Percentiles rank a stretch among this genome's conserved stretches.
Evolutionary conservation across 2,888 invertebrate genomes (phyloP).

Genomic region (Diadegma fenestrale): DNA sequence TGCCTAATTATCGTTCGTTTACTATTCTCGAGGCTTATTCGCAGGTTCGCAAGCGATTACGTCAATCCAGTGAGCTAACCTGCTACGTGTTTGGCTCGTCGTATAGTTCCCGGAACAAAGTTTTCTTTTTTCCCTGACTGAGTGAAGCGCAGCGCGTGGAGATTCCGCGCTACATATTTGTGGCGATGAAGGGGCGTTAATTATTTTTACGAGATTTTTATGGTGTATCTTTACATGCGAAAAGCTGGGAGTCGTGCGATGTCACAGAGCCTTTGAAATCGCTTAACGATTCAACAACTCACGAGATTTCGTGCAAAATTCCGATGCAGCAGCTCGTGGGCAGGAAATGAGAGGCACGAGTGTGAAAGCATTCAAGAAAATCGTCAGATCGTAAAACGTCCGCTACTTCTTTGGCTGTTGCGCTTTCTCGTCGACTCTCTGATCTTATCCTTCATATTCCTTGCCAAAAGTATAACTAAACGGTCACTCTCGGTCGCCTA

Average conservation of each 20-base stretch:
- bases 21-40: not conserved
- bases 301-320: not conserved
- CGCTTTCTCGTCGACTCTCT: not conserved
- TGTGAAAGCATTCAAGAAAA: not conserved
- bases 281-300: not conserved
- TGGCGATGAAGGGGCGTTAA: slow-evolving; percentile 11
- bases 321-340: slow-evolving; percentile 4
- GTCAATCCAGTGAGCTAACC: too few relatives aligned
- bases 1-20: not conserved
- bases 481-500: slow-evolving; percentile 3
- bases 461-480: slow-evolving; percentile 31
- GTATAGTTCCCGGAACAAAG: not conserved
- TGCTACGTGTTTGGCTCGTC: too few relatives aligned
- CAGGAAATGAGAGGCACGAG: not conserved
- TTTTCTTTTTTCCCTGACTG: too few relatives aligned
- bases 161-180: slow-evolving; percentile 4
- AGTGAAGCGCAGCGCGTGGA: not conserved
- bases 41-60: too few relatives aligned
- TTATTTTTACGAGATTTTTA: slow-evolving; percentile 35
- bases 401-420: not conserved
- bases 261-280: too few relatives aligned
- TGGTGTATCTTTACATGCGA: not conserved
- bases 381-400: slow-evolving; percentile 33
- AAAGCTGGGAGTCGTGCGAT: too few relatives aligned
- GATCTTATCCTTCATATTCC: slow-evolving; percentile 6